phyloP scores from a whole-genome alignment of 2,888 invertebrate species.

The Coelogynopora nodosa region DNA sequence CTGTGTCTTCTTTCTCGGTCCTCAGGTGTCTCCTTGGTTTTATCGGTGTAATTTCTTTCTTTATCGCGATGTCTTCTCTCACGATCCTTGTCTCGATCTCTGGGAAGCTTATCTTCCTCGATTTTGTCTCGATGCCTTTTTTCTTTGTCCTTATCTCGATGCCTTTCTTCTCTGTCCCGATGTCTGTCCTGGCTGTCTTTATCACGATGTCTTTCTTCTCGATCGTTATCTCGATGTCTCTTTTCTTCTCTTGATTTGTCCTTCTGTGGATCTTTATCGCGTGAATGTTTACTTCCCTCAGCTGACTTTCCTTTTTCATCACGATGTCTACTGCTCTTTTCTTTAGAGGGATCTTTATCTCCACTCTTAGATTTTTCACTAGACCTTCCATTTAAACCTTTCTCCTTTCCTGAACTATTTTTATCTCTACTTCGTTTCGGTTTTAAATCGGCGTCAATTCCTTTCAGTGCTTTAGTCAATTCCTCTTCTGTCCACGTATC shows the following conservation, averaged over 20 bases:
- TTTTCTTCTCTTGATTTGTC: not conserved
- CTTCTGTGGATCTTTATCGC: not conserved
- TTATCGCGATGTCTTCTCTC: not conserved
- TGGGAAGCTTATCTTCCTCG: not conserved
- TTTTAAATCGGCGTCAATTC: conserved; percentile 29
- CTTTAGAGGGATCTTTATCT: conserved; percentile 2
- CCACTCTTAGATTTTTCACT: not conserved
- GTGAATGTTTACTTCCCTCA: not conserved
- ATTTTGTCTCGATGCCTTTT: not conserved
- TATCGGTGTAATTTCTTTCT: too few species aligned
- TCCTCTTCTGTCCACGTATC: conserved; percentile 5
- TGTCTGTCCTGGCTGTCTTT: not conserved
- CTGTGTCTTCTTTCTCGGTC: not conserved
- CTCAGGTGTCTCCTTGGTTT: too few species aligned
- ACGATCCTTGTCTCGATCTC: not conserved
- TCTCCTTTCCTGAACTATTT: not conserved
- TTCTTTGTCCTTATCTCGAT: conserved; percentile 1
- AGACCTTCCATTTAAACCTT: not conserved
- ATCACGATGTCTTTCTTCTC: conserved; percentile 17
- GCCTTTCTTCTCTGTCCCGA: not conserved
- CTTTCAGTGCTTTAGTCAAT: conserved; percentile 3
- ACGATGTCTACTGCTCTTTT: conserved; percentile 13
- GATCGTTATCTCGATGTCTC: not conserved
- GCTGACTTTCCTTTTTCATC: not conserved
- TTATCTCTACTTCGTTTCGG: conserved; percentile 29